Conservation (phyloP, 1,140 invertebrate species). For the Drosophila pandora region DNA sequence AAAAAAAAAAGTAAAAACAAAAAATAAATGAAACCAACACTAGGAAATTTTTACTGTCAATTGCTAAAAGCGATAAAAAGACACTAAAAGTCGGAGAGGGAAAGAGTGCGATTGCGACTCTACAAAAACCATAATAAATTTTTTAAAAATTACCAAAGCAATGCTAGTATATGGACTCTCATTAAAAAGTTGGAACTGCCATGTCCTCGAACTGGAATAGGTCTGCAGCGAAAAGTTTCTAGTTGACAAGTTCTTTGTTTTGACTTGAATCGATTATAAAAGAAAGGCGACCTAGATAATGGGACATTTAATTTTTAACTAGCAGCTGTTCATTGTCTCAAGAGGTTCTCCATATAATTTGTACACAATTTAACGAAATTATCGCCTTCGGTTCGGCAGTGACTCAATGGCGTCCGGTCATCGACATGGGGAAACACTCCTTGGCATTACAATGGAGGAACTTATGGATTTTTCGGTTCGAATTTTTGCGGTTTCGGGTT, state of each 20-base stretch:
- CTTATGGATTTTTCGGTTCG: constrained; percentile 17
- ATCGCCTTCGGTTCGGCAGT: constrained; percentile 10
- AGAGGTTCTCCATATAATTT: constrained; percentile 4
- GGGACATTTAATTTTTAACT: constrained; percentile 23
- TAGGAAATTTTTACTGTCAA: constrained; percentile 38
- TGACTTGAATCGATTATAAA: constrained; percentile 36
- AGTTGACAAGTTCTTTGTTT: constrained; percentile 38
- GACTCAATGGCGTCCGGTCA: constrained; percentile 43
- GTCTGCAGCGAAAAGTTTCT: constrained; percentile 1
- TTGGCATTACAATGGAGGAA: constrained; percentile 6
- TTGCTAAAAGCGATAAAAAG: constrained; percentile 43
- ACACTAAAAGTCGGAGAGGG: constrained; percentile 18
- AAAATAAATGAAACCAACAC: not conserved
- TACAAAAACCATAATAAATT: not conserved
- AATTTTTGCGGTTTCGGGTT: constrained; percentile 40
- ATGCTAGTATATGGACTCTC: not conserved
- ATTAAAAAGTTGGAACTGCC: not conserved
- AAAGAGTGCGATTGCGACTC: not conserved
- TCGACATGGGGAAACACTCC: constrained; percentile 23
- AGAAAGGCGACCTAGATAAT: constrained; percentile 26
- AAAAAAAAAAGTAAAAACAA: not conserved
- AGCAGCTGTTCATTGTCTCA: constrained; percentile 39
- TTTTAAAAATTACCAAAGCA: not conserved
- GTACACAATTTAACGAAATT: constrained; percentile 25
- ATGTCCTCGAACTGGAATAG: not conserved